A percentile compares a stretch with the other conserved stretches of the same genome.
These are phyloP conservation scores for Potamilus streckersoni DNA, from an alignment of 1,140 invertebrate genomes.

Conservation along the genomic window DNA sequence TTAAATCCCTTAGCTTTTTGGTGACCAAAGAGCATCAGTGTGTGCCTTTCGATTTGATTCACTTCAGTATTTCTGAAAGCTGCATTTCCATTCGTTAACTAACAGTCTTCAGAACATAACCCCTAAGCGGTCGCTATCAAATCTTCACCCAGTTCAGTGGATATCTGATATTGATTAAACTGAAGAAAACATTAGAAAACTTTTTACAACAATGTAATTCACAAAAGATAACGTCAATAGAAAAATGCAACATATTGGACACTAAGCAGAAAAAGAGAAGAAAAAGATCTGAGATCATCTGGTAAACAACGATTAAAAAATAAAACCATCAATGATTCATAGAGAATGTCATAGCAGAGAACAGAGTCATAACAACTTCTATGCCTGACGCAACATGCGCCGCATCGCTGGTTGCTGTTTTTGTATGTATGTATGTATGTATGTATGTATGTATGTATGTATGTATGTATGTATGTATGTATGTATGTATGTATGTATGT, in stretches of 20 bases:
- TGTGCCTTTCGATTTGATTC: too few relatives aligned
- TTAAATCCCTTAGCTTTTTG: too few relatives aligned
- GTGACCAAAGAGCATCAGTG: too few relatives aligned
- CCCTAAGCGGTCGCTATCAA: too few relatives aligned
- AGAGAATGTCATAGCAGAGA: background rate
- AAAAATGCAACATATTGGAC: too few relatives aligned
- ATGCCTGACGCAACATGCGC: too few relatives aligned
- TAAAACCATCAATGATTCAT: background rate
- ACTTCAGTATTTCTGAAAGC: too few relatives aligned
- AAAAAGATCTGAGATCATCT: background rate
- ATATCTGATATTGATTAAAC: too few relatives aligned
- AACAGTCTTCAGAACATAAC: too few relatives aligned
- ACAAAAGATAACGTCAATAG: background rate
- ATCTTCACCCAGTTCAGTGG: too few relatives aligned
- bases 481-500: conserved; percentile 10
- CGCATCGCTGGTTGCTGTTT: background rate
- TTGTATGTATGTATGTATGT: background rate
- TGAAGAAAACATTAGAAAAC: too few relatives aligned
- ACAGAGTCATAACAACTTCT: background rate
- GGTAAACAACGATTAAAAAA: background rate
- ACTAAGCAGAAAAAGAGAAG: background rate
- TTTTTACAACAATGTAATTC: background rate
- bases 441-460: background rate
- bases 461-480: conserved; percentile 12
- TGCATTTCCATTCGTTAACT: too few relatives aligned